A percentile compares a stretch with the other conserved stretches of the same genome.
Evolutionary conservation across 2,888 invertebrate genomes (phyloP).

Genomic region (Syrista parreyssii): DNA sequence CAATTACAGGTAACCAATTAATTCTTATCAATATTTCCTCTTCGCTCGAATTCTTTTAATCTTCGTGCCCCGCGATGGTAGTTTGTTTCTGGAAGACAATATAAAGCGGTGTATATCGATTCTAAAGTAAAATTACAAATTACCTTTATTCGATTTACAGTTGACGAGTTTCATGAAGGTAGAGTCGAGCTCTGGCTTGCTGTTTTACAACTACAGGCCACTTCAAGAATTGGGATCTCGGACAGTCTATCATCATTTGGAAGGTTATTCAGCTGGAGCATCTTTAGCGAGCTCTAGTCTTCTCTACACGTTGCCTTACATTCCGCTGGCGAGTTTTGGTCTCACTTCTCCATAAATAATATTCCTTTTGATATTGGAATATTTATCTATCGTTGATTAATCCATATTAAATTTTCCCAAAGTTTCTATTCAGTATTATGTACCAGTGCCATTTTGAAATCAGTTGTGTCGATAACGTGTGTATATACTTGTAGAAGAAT

Average conservation of each 20-base stretch:
- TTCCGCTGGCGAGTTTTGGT: conserved; percentile 2
- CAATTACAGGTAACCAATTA: conserved; percentile 62
- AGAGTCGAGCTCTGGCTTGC: conserved; percentile 35
- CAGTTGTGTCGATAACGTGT: too few relatives aligned
- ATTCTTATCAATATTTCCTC: not conserved
- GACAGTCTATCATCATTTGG: conserved; percentile 44
- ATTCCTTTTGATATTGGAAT: too few relatives aligned
- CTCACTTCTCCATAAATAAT: too few relatives aligned
- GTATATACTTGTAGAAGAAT: too few relatives aligned
- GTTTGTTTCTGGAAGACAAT: too few relatives aligned
- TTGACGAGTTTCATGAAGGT: conserved; percentile 41
- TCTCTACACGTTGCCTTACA: conserved; percentile 8
- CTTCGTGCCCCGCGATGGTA: too few relatives aligned
- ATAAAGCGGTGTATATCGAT: too few relatives aligned
- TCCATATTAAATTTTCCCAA: too few relatives aligned
- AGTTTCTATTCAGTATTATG: too few relatives aligned
- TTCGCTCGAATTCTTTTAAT: not conserved
- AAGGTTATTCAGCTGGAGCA: conserved; percentile 37
- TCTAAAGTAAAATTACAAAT: not conserved
- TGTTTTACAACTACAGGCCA: conserved; percentile 64
- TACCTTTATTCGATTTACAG: conserved; percentile 33
- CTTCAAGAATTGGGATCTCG: conserved; percentile 57
- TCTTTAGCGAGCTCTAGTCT: conserved; percentile 11
- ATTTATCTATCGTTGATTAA: too few relatives aligned
- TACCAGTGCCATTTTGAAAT: too few relatives aligned